A percentile compares a stretch with the other conserved stretches of the same genome.
phyloP scores from a whole-genome alignment of 2,797 vertebrate species.

The Coregonus ussuriensis region DNA sequence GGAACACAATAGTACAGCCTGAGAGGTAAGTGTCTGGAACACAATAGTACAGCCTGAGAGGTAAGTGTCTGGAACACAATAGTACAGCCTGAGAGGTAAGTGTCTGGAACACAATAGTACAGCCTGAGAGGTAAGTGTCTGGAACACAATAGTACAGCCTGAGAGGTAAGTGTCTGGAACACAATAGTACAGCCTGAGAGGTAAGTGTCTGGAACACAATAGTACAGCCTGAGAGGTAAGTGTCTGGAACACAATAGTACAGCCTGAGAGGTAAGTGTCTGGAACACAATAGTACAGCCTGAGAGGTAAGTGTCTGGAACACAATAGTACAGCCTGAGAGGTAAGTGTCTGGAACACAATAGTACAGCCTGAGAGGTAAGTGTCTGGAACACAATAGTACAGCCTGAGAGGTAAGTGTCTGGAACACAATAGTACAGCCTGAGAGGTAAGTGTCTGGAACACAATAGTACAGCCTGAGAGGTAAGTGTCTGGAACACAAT shows the following conservation, averaged over 20 bases:
- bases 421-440: not conserved
- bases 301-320: no score
- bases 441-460: no score
- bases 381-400: not conserved
- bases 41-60: not conserved
- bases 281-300: not conserved
- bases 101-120: not conserved
- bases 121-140: no score
- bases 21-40: no score
- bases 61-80: no score
- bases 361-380: constrained; percentile 6
- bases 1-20: not conserved
- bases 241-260: not conserved
- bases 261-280: no score
- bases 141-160: not conserved
- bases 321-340: not conserved
- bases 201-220: no score
- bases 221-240: constrained; percentile 6
- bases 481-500: no score
- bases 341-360: no score
- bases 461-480: not conserved
- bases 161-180: no score
- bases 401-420: no score
- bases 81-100: constrained; percentile 6
- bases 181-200: not conserved